Conservation (phyloP, 2,888 invertebrate species). For the Nematopogon swammerdamellus region DNA sequence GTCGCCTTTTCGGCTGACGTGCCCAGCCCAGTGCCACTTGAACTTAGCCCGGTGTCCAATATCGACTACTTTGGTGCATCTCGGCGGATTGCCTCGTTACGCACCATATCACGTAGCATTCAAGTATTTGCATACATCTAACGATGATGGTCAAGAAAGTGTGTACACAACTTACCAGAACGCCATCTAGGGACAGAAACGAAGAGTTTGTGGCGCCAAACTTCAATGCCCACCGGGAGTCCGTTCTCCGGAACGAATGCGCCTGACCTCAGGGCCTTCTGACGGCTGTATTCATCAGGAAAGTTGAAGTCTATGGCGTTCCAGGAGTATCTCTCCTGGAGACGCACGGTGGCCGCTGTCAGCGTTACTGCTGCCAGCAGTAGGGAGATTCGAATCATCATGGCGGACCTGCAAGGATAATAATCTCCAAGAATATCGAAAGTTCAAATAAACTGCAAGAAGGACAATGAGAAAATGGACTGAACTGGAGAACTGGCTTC, state of each 20-base stretch:
- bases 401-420: not conserved
- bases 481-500: too few species aligned
- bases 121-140: too few species aligned
- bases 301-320: conserved; percentile 72
- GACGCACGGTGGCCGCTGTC: conserved; percentile 41
- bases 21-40: too few species aligned
- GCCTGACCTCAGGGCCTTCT: conserved; percentile 61
- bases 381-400: conserved; percentile 5
- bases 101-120: too few species aligned
- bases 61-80: too few species aligned
- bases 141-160: too few species aligned
- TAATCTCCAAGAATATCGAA: too few species aligned
- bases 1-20: too few species aligned
- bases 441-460: too few species aligned
- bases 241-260: conserved; percentile 74
- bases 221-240: conserved; percentile 78
- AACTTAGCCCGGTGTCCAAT: too few species aligned
- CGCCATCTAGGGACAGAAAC: conserved; percentile 80
- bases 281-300: conserved; percentile 59
- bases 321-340: conserved; percentile 75
- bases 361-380: conserved; percentile 24
- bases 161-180: conserved; percentile 68
- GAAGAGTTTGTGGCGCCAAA: conserved; percentile 79
- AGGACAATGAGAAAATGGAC: too few species aligned
- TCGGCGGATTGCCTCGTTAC: too few species aligned